Conservation (phyloP, 2,113 vertebrate genomes). For the Zapornia atra region DNA sequence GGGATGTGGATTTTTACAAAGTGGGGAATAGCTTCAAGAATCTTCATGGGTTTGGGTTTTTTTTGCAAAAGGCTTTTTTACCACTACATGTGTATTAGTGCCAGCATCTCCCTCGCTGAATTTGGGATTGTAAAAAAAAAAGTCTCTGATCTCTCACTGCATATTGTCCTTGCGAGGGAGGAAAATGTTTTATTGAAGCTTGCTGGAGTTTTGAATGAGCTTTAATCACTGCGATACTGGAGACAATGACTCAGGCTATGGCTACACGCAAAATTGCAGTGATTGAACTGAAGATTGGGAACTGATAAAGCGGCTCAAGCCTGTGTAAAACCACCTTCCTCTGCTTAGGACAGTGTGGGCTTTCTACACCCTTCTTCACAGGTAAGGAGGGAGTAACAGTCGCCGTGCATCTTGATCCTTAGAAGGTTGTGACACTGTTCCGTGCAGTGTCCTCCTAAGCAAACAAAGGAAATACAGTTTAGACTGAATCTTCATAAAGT, state of each 20-base stretch:
- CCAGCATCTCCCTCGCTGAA: background rate
- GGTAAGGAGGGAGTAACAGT: background rate
- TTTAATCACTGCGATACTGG: slow-evolving; percentile 41
- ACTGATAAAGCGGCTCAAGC: slow-evolving; percentile 9
- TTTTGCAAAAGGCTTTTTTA: slow-evolving; percentile 3
- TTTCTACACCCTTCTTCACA: background rate
- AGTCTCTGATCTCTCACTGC: background rate
- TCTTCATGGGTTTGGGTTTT: background rate
- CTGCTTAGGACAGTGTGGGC: background rate
- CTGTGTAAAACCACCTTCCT: background rate
- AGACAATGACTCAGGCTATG: background rate
- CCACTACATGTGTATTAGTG: background rate
- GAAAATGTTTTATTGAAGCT: slow-evolving; percentile 23
- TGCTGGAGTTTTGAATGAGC: slow-evolving; percentile 33
- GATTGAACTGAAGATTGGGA: slow-evolving; percentile 20
- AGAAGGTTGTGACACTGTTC: background rate
- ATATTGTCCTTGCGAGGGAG: background rate
- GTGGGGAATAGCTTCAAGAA: background rate
- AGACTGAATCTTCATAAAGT: background rate
- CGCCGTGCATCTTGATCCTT: background rate
- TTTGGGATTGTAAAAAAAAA: background rate
- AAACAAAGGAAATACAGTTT: background rate
- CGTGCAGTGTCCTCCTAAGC: background rate
- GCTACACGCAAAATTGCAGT: background rate
- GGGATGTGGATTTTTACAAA: slow-evolving; percentile 35